Evolutionary conservation across 2,888 invertebrate species (phyloP), one percentile per base, ranked within the genome.

Genomic region (Therioaphis trifolii): DNA sequence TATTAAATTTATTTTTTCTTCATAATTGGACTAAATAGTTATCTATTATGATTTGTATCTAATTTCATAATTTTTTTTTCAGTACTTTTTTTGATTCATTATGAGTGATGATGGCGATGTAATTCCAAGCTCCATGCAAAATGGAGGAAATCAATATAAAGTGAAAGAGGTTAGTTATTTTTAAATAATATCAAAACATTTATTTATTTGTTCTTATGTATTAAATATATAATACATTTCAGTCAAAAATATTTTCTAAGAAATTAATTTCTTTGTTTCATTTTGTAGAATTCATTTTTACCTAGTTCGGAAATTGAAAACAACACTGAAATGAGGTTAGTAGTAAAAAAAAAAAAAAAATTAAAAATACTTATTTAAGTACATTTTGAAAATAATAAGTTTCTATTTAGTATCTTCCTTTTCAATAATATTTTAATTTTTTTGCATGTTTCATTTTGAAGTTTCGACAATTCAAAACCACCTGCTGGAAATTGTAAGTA

Each of bases 101-200:
- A 82, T 82, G 82, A 82, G 82, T 72, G 82, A 82, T 82, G 82
- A 82, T 15, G 82, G 82, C 18, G 63, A 82, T 82, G 24, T 72
- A 24, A 82, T 72, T 74, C 82, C 82, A 74, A 82, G 74, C 52
- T 24, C 14, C 52, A 72, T 72, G 61, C 82, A 82, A 82, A 82
- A 82, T 63, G 82, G 82, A 18, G 74, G 63, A 82, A 74, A 12
- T 82, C 82, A 82, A n/a, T 66, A 74, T n/a, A 82, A 82, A 49
- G 24, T 72, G 52, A 82, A 82, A 74, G 82, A 82, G 52, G 82
- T 82, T 46, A 49, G 49, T 77, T 66, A 52, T 52, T n/a, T n/a
- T 52, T 52, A n/a, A n/a, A 52, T 52, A 52, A n/a, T 52, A 52
- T 52, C 9, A 52, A 52, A 52, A 21, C n/a, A 52, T 21, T 52